Base-by-base conservation (phyloP, 2,888 invertebrate genomes). In the Metacarcinus magister region DNA sequence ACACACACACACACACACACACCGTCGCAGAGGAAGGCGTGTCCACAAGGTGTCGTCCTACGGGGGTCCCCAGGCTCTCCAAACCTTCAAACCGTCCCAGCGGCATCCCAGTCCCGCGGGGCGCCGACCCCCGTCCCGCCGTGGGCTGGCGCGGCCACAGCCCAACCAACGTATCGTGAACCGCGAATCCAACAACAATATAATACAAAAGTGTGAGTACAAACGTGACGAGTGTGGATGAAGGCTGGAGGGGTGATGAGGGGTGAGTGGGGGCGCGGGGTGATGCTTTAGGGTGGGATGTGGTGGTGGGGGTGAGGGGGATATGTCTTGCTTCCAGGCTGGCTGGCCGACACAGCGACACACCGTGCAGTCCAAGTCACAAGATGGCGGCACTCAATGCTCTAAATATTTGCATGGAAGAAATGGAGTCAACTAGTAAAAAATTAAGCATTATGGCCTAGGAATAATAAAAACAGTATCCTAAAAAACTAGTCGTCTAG, bases 401-500 rank as follows among this genome's bases (percentile, higher is more conserved):
- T 96, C 96, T 95, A 87, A 96, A 96, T 96, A 96, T 93, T 93
- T 94, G 95, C 95, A 96, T 96, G 96, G 96, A 96, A 96, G 95
- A 96, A 96, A 96, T 96, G 90, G 95, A 96, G 96, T 95, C 95
- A 95, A 96, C 95, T 96, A 96, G 96, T 96, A 96, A 96, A 96
- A 96, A 96, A 96, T 96, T 93, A 95, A 96, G 96, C 96, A 96
- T 96, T 95, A 95, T 96, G 96, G 96, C 96, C 95, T 95, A 96
- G 94, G 94, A 96, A 95, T 96, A 95, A 96, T 96, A 96, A 96
- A 96, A 96, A 96, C 95, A 95, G 95, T 96, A 95, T 95, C 95
- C 96, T 96, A 96, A 94, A 96, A 96, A 96, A 96, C 96, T 96
- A 96, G 95, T 95, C 96, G 95, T 95, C 96, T 96, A 96, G 96